Base-by-base conservation (phyloP, 2,888 invertebrate species). In the Heteromurus nitidus region DNA sequence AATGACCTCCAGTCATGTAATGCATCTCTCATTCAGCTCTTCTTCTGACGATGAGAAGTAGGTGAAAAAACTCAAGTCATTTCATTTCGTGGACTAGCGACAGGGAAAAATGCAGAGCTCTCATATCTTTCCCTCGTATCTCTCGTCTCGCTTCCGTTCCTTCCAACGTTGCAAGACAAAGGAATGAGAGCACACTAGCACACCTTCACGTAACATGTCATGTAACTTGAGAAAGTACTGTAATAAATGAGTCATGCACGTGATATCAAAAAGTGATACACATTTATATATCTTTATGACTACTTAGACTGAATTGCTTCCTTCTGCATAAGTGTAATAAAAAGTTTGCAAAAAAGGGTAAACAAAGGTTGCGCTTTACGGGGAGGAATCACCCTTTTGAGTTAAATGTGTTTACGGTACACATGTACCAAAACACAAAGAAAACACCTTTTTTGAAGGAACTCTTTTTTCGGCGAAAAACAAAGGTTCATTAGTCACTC, bases 71-170 rank as follows among this genome's bases (percentile, higher is more conserved):
- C 42, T 50, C 2, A 16, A 60, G 60, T 60, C 44, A 30, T 24
- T 24, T n/a, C n/a, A n/a, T n/a, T n/a, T n/a, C n/a, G n/a, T n/a
- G n/a, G n/a, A n/a, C 1, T 18, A 5, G 47, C 16, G 36, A 20
- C 58, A 58, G 3, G 24, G 42, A 58, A 11, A 60, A 62, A 42
- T 50, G 26, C 20, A n/a, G 42, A 30, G n/a, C 11, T 50, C 13
- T 42, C 20, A 5, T 68, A 76, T 77, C 69, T 60, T 77, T 77
- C 77, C 69, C 77, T 50, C 77, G 62, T 50, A 76, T 76, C 76
- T 69, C 26, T 64, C 64, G 64, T 47, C 50, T 68, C n/a, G 68
- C 47, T 76, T 68, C 74, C 74, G 74, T 75, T 75, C 65, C 73
- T 31, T 26, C 18, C 47, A 50, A 58, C 58, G 20, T n/a, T n/a